phyloP scores from a whole-genome alignment of 2,797 vertebrate genomes.

The Sphenodon punctatus region DNA sequence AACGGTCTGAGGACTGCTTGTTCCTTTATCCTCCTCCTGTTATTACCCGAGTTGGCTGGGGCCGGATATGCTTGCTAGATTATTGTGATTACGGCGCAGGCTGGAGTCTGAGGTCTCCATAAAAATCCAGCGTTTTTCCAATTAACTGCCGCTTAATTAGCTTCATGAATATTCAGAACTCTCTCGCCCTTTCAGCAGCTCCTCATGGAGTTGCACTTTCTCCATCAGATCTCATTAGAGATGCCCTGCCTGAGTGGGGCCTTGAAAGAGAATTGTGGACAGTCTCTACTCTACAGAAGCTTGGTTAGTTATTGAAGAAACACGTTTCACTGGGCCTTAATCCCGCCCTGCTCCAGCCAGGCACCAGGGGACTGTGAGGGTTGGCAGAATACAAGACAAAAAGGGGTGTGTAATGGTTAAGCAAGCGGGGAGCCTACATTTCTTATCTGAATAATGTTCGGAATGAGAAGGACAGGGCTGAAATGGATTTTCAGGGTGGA shows the following conservation, averaged over 20 bases:
- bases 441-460: neutral
- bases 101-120: constrained; percentile 55
- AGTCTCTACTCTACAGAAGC: neutral
- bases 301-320: neutral
- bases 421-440: neutral
- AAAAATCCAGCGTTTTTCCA: constrained; percentile 56
- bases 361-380: neutral
- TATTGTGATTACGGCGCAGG: constrained; percentile 39
- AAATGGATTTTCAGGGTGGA: too few species aligned
- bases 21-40: neutral
- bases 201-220: neutral
- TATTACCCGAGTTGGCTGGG: neutral
- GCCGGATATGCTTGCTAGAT: constrained; percentile 54
- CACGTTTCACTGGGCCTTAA: too few species aligned
- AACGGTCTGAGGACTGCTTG: too few species aligned
- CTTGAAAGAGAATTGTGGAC: neutral
- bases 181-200: neutral
- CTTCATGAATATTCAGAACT: constrained; percentile 49
- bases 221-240: neutral
- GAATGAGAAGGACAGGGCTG: neutral
- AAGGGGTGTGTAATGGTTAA: too few species aligned
- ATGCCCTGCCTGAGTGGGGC: neutral
- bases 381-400: too few species aligned
- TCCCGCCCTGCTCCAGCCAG: too few species aligned
- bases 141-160: constrained; percentile 61